Conservation (phyloP, 2,113 vertebrate species). For the Neogale vison region DNA sequence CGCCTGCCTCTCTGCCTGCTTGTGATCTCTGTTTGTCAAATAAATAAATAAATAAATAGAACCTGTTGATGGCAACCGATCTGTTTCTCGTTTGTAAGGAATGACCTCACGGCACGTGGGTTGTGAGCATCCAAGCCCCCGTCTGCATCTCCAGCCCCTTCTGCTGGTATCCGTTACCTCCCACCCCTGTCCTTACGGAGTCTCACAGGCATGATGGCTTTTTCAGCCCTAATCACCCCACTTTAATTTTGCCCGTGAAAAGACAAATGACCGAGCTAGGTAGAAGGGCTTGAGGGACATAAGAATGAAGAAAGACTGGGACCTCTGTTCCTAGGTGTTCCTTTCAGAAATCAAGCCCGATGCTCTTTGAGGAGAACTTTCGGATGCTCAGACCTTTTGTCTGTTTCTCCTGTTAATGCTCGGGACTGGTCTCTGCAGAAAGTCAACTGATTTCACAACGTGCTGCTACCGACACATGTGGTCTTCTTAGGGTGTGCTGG, state of each 20-base stretch:
- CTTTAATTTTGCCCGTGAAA: not conserved
- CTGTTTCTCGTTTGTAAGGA: not conserved
- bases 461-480: accelerated
- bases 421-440: accelerated
- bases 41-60: no score
- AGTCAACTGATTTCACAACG: not conserved
- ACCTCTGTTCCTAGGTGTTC: not conserved
- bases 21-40: no score
- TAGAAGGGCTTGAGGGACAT: not conserved
- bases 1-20: no score
- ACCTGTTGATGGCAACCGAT: not conserved
- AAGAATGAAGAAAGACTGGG: accelerated
- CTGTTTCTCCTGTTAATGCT: not conserved
- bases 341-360: not conserved
- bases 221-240: not conserved
- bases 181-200: accelerated
- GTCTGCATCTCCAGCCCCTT: not conserved
- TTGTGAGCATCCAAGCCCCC: accelerated
- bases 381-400: not conserved
- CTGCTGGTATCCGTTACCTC: accelerated
- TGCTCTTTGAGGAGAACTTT: not conserved
- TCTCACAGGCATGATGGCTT: not conserved
- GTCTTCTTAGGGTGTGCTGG: not conserved
- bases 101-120: accelerated
- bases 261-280: not conserved